These are phyloP conservation scores for mouse (Mus musculus) DNA, from an alignment of 2,113 vertebrate species.

Conservation along the genomic window DNA sequence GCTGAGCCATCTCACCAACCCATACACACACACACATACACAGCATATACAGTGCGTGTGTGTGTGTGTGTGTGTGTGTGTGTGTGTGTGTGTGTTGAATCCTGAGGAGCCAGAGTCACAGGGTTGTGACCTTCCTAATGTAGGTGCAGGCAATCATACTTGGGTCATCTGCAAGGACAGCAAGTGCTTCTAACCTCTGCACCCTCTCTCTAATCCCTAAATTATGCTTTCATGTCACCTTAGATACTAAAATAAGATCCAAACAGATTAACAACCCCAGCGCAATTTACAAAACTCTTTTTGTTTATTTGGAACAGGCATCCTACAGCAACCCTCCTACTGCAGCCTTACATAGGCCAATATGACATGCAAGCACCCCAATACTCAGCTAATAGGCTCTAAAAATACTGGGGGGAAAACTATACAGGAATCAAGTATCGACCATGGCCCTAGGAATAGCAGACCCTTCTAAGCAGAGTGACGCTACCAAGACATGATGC, in stretches of 20 bases:
- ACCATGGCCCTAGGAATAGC: background rate
- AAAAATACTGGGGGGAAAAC: background rate
- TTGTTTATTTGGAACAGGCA: background rate
- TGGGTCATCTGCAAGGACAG: background rate
- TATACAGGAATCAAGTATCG: background rate
- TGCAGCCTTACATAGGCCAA: background rate
- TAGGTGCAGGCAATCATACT: background rate
- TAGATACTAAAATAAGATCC: background rate
- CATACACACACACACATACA: too few relatives aligned
- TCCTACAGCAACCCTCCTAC: background rate
- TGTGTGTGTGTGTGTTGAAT: background rate
- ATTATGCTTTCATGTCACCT: background rate
- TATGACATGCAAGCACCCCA: background rate
- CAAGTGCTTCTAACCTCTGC: background rate
- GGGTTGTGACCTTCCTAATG: background rate
- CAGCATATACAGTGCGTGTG: background rate
- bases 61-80: background rate
- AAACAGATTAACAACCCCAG: background rate
- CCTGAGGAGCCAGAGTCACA: too few relatives aligned
- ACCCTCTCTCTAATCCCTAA: background rate
- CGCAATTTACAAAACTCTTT: background rate
- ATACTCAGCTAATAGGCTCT: background rate
- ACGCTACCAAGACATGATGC: background rate
- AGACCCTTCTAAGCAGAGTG: background rate
- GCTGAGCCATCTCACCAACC: too few relatives aligned